Conservation (phyloP, 2,113 vertebrate species). For the Hippocampus comes region DNA sequence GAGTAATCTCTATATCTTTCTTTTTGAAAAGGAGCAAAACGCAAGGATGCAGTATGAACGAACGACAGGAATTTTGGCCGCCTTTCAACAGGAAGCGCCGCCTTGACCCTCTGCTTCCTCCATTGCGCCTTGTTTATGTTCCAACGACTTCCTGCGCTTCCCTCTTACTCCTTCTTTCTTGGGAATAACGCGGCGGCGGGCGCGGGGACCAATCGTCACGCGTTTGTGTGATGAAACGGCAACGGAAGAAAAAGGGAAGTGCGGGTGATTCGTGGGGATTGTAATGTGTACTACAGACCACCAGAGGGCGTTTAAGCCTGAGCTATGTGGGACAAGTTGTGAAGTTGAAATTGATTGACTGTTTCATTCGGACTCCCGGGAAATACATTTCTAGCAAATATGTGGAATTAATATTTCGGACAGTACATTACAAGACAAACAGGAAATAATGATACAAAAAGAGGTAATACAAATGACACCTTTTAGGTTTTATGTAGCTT, state of each 20-base stretch:
- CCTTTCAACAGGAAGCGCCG: conserved; percentile 73
- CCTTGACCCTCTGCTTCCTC: conserved; percentile 73
- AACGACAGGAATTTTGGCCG: conserved; percentile 20
- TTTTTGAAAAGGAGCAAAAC: neutral
- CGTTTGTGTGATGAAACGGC: conserved; percentile 28
- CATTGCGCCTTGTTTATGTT: conserved; percentile 72
- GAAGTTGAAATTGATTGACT: conserved; percentile 21
- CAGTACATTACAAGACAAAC: neutral
- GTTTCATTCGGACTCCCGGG: neutral
- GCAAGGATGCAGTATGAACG: neutral
- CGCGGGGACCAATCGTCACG: conserved; percentile 33
- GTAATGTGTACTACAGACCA: conserved; percentile 42
- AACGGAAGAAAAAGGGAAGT: conserved; percentile 1
- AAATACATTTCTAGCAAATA: neutral
- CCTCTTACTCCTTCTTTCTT: conserved; percentile 54
- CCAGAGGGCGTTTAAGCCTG: conserved; percentile 71
- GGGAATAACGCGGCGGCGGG: conserved; percentile 45
- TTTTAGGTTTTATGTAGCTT: neutral
- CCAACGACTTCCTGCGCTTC: conserved; percentile 73
- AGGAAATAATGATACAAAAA: neutral
- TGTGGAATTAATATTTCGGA: neutral
- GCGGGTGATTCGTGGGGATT: conserved; percentile 27
- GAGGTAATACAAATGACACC: neutral
- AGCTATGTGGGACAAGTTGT: conserved; percentile 27
- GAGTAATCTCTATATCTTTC: neutral